These are phyloP conservation scores for Triplophysa rosa DNA, from an alignment of 2,113 vertebrate genomes.

Conservation along the genomic window DNA sequence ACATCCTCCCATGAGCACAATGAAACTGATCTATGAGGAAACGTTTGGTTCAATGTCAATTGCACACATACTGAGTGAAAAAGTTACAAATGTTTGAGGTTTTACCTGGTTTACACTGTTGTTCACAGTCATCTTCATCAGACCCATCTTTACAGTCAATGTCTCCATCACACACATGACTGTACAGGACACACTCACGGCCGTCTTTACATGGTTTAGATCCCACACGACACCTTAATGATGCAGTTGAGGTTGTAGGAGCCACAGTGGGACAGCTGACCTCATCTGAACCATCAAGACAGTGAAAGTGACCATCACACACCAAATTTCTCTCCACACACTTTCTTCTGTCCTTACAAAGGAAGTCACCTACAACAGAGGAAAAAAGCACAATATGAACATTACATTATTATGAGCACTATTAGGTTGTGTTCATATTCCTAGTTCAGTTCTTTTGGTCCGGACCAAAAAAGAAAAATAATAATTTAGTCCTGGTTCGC, in stretches of 20 bases:
- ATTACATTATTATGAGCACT: neutral
- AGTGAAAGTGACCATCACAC: conserved; percentile 81
- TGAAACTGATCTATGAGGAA: conserved; percentile 71
- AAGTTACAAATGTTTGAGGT: too few relatives aligned
- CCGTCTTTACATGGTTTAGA: conserved; percentile 70
- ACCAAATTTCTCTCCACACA: conserved; percentile 68
- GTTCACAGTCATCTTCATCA: conserved; percentile 66
- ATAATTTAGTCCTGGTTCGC: too few relatives aligned
- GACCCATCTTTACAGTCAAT: conserved; percentile 82
- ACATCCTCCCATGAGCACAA: conserved; percentile 74
- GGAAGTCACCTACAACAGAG: conserved; percentile 69
- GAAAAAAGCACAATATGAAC: neutral
- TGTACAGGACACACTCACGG: conserved; percentile 69
- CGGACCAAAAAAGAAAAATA: too few relatives aligned
- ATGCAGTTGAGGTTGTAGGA: neutral
- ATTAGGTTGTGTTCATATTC: too few relatives aligned
- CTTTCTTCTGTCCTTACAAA: conserved; percentile 68
- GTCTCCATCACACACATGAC: conserved; percentile 80
- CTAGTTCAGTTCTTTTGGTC: too few relatives aligned
- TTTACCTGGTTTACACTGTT: conserved; percentile 70
- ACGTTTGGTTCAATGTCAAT: neutral
- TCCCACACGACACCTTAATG: conserved; percentile 55
- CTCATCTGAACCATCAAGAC: conserved; percentile 83
- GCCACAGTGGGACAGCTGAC: conserved; percentile 59
- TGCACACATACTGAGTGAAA: too few relatives aligned